phyloP scores from a whole-genome alignment of 2,888 invertebrate species.

The Eupeodes latifasciatus region DNA sequence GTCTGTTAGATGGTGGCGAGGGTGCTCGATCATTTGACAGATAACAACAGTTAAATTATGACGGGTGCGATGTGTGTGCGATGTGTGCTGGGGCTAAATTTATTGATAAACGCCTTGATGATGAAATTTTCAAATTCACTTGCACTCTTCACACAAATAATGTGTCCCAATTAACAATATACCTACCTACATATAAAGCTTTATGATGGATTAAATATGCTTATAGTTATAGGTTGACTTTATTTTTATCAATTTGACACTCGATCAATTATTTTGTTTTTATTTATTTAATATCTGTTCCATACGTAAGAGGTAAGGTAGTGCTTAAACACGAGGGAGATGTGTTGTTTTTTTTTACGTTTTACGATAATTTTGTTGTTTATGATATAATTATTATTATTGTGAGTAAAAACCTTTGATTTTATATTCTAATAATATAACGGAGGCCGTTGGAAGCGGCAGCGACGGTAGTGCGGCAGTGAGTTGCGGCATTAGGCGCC shows the following conservation, averaged over 20 bases:
- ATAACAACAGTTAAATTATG: constrained; percentile 59
- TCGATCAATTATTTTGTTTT: constrained; percentile 61
- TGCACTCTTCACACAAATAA: background rate
- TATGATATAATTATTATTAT: constrained; percentile 22
- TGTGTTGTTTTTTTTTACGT: constrained; percentile 17
- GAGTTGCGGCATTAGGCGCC: constrained; percentile 17
- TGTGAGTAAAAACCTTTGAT: background rate
- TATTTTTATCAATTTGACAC: constrained; percentile 70
- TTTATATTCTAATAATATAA: constrained; percentile 8
- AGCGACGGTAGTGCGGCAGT: background rate
- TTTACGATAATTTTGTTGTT: constrained; percentile 16
- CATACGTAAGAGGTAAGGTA: too few species aligned
- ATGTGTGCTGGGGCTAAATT: constrained; percentile 42
- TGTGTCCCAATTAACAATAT: too few species aligned
- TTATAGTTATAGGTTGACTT: constrained; percentile 43
- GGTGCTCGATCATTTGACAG: constrained; percentile 74
- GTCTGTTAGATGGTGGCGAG: constrained; percentile 1
- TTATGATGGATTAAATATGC: constrained; percentile 57
- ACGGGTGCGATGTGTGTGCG: constrained; percentile 31
- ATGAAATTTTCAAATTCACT: constrained; percentile 54
- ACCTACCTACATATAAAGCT: background rate
- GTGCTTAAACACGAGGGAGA: constrained; percentile 21
- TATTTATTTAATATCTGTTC: constrained; percentile 42
- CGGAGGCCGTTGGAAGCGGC: background rate
- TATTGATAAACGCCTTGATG: constrained; percentile 2